A percentile compares a stretch with the other conserved stretches of the same genome.
Evolutionary conservation across 2,888 invertebrate species (phyloP).

Genomic region (Drosophila lacicola): DNA sequence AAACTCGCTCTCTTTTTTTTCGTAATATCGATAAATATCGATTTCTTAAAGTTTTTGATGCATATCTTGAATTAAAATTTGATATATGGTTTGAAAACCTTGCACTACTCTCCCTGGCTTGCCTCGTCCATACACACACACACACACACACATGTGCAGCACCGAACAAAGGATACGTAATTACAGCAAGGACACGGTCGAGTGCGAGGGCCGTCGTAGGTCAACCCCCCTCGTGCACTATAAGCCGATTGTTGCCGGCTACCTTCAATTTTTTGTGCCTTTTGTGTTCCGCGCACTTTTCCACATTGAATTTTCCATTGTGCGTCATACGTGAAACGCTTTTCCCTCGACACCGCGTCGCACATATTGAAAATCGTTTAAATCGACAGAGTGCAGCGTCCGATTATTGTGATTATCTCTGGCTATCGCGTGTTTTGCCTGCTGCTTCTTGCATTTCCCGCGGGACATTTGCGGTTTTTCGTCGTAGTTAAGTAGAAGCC

Average conservation of each 20-base stretch:
- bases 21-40: background rate
- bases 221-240: constrained; percentile 34
- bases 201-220: constrained; percentile 22
- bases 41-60: background rate
- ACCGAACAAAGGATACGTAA: constrained; percentile 62
- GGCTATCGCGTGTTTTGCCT: constrained; percentile 62
- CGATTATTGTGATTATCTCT: constrained; percentile 81
- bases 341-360: constrained; percentile 32
- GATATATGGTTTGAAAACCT: background rate
- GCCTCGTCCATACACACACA: too few relatives aligned
- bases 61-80: background rate
- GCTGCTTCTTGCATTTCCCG: constrained; percentile 61
- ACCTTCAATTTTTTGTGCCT: constrained; percentile 13
- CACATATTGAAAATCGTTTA: constrained; percentile 78
- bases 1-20: background rate
- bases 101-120: too few relatives aligned
- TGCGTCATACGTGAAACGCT: constrained; percentile 59
- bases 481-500: constrained; percentile 62
- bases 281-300: constrained; percentile 36
- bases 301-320: constrained; percentile 64
- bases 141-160: constrained; percentile 5
- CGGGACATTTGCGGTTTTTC: constrained; percentile 62
- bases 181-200: constrained; percentile 59
- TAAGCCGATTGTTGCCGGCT: constrained; percentile 71
- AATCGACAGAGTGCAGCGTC: constrained; percentile 75